Conservation (phyloP, 2,888 invertebrate genomes). For the Caenorhabditis sp. region DNA sequence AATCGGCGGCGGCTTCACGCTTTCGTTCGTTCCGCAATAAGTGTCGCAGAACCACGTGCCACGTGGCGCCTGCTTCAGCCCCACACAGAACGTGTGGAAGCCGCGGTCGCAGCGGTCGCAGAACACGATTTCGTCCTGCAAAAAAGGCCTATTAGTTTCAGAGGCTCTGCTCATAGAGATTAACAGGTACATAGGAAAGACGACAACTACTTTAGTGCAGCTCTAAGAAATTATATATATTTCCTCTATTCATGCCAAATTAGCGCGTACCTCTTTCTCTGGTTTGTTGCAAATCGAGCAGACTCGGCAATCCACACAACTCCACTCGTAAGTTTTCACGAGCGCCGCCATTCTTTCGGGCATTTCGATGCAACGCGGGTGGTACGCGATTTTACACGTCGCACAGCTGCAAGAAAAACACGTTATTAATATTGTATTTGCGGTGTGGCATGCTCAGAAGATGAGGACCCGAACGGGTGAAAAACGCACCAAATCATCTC, state of each 20-base stretch:
- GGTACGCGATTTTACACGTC: conserved; percentile 79
- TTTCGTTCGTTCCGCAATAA: conserved; percentile 20
- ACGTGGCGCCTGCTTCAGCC: conserved; percentile 86
- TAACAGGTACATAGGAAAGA: no score
- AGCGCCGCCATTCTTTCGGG: conserved; percentile 86
- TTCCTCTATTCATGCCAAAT: background rate
- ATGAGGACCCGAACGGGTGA: no score
- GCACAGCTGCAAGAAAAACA: conserved; percentile 59
- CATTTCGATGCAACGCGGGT: conserved; percentile 91
- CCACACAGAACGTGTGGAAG: conserved; percentile 93
- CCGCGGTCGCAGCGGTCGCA: conserved; percentile 95
- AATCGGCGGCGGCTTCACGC: background rate
- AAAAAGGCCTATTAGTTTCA: conserved; percentile 27
- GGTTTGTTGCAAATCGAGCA: conserved; percentile 89
- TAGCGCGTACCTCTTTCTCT: conserved; percentile 84
- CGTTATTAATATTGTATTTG: no score
- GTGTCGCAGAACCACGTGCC: conserved; percentile 85
- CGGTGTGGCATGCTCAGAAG: no score
- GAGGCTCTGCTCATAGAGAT: no score
- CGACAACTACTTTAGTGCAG: no score
- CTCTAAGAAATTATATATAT: background rate
- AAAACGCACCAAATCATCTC: conserved; percentile 38
- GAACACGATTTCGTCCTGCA: conserved; percentile 89
- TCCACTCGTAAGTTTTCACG: conserved; percentile 89
- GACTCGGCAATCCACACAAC: conserved; percentile 92